Conservation (phyloP, 2,797 vertebrate genomes). For the Sebastes jordani region DNA sequence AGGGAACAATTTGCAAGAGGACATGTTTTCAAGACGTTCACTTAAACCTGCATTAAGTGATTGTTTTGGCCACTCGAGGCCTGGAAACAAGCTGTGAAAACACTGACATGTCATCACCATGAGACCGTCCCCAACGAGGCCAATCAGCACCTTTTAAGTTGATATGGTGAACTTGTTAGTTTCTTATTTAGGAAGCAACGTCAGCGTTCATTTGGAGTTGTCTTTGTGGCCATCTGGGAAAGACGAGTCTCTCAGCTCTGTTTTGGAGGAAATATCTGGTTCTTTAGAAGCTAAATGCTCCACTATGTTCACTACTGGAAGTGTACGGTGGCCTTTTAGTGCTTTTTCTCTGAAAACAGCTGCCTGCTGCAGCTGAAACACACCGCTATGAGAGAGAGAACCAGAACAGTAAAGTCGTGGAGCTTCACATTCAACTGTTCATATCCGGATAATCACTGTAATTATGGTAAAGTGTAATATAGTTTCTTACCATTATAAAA, state of each 20-base stretch:
- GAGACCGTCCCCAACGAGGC: too few species aligned
- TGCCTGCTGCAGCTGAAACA: neutral
- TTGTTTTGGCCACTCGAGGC: neutral
- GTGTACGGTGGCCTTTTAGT: neutral
- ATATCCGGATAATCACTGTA: neutral
- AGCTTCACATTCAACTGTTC: neutral
- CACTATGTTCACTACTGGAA: neutral
- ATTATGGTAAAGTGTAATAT: neutral
- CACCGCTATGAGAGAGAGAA: neutral
- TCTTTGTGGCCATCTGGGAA: neutral
- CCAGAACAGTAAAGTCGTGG: neutral
- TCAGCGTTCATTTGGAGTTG: too few species aligned
- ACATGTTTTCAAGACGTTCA: neutral
- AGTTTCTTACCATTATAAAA: slow-evolving; percentile 57
- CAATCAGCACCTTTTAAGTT: neutral
- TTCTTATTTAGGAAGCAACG: neutral
- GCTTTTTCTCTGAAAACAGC: neutral
- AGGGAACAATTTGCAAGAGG: neutral
- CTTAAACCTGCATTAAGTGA: neutral
- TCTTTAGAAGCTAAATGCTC: neutral
- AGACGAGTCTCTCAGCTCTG: neutral
- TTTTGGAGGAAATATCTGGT: too few species aligned
- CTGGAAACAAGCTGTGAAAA: neutral
- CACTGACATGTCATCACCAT: neutral
- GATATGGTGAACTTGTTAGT: neutral